These are phyloP conservation scores for Rhinolophus ferrumequinum DNA, from an alignment of 2,113 vertebrate species.

Conservation along the genomic window DNA sequence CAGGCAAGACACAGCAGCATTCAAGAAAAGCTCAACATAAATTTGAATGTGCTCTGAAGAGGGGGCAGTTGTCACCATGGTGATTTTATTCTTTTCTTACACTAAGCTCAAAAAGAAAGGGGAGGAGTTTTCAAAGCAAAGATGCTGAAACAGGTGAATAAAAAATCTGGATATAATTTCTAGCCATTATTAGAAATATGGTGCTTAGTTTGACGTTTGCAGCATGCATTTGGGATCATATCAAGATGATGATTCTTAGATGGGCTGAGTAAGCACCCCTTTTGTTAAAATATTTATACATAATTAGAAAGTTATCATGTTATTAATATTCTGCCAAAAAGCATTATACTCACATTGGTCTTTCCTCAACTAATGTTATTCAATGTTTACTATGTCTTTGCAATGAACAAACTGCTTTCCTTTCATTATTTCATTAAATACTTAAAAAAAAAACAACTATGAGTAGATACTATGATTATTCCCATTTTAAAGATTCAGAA, in stretches of 20 bases:
- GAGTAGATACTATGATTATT: background rate
- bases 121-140: constrained; percentile 59
- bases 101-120: constrained; percentile 62
- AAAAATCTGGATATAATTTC: background rate
- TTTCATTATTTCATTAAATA: background rate
- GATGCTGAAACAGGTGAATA: constrained; percentile 38
- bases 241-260: background rate
- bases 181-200: background rate
- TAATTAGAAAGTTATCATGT: background rate
- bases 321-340: constrained; percentile 8
- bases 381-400: background rate
- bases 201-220: constrained; percentile 16
- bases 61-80: constrained; percentile 71
- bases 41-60: constrained; percentile 62
- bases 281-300: background rate
- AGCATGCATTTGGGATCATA: background rate
- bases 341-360: background rate
- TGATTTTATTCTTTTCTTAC: constrained; percentile 63
- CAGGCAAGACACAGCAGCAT: constrained; percentile 39
- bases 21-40: constrained; percentile 40
- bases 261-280: background rate
- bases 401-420: background rate
- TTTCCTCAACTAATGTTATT: background rate
- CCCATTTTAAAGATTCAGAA: background rate
- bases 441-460: background rate